phyloP scores from a whole-genome alignment of 2,888 invertebrate genomes.

The Itoplectis maculator region DNA sequence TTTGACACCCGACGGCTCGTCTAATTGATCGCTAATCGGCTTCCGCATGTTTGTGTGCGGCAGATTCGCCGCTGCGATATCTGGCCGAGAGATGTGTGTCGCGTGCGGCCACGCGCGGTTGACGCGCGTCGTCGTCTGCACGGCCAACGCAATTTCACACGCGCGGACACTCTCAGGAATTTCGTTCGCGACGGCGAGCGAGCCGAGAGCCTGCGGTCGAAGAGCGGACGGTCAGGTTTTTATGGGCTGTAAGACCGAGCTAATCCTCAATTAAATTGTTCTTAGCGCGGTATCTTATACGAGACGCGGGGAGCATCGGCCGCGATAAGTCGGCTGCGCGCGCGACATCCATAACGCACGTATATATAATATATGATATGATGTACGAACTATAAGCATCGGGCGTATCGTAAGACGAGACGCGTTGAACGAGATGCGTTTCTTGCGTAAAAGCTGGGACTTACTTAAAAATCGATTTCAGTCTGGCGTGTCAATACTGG shows the following conservation, averaged over 20 bases:
- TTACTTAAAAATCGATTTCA: slow-evolving; percentile 13
- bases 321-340: slow-evolving; percentile 70
- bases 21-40: slow-evolving; percentile 10
- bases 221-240: slow-evolving; percentile 51
- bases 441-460: slow-evolving; percentile 34
- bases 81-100: slow-evolving; percentile 33
- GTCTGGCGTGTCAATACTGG: background rate
- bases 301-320: slow-evolving; percentile 41
- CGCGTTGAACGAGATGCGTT: slow-evolving; percentile 19
- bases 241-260: slow-evolving; percentile 67
- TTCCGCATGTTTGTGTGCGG: background rate
- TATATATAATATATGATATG: slow-evolving; percentile 27
- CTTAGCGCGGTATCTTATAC: slow-evolving; percentile 67
- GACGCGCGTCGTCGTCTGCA: background rate
- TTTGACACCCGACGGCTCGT: too few species aligned
- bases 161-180: background rate
- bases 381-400: slow-evolving; percentile 18
- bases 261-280: slow-evolving; percentile 74
- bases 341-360: slow-evolving; percentile 6
- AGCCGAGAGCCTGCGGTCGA: too few species aligned
- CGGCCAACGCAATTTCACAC: background rate
- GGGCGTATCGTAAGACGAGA: background rate
- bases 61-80: slow-evolving; percentile 1
- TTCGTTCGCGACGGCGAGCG: slow-evolving; percentile 35
- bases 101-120: background rate